Evolutionary conservation across 30 jellyfish, hydroid and myxozoan species (phyloP), one percentile per base, ranked within the genome.

Genomic region (Cassiopea xamachana): DNA sequence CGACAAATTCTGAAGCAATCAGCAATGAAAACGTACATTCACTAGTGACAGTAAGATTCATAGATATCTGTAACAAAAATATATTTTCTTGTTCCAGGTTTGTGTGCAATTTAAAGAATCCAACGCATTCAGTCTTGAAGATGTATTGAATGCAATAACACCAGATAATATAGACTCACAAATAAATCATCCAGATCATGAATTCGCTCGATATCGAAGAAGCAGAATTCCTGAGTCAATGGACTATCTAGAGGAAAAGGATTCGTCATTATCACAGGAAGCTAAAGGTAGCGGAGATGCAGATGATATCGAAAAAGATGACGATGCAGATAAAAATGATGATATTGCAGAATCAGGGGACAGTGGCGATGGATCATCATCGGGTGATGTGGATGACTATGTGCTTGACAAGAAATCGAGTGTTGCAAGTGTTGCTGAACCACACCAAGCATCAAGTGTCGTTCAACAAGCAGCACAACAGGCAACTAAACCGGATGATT

Each of bases 181-280:
- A 10, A 80, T 60, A 45, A 89, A 55, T 5, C 85, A 83, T 4
- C 90, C 97, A 1, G 94, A 90, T 43, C 86, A 79, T 18, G 97
- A 96, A 62, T 91, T 96, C 76, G 96, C 92, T 7, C 92, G 99
- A 51, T 88, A 92, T 72, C 92, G 99, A 46, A 79, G 99, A 68
- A 89, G 97, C 62, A 85, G 93, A 46, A 90, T 80, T 1, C 90
- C 89, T 1, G 75, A 84, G 47, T 78, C 83, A 27, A 55, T 48
- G 19, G 95, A 79, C 60, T 71, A 88, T 12, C 45, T 64, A 18
- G 78, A 60, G n/a, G 88, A 90, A 15, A 75, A 49, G 18, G 87
- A 87, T 27, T 93, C 77, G 45, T 91, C 85, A 39, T 82, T 68
- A 43, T 67, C 81, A 17, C n/a, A 47, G 71, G 80, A 79, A 14